Conservation (phyloP, 2,888 invertebrate species). For the Leptinotarsa peninsularis region DNA sequence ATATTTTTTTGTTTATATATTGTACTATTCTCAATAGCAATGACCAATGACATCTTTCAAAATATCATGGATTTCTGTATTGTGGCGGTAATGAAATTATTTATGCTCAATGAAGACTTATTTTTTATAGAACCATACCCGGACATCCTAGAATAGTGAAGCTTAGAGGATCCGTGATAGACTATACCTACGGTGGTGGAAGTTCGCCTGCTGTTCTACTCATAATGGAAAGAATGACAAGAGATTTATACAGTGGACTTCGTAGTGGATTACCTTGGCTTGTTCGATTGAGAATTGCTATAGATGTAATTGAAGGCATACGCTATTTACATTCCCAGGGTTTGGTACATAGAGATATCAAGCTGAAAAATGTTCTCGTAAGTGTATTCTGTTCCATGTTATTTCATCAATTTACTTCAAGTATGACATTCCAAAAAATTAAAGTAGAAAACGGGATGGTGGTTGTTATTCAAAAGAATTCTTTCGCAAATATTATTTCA, state of each 20-base stretch:
- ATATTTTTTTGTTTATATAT: too few relatives aligned
- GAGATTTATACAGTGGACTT: conserved; percentile 84
- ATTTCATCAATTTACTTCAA: not conserved
- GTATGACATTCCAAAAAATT: too few relatives aligned
- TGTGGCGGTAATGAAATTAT: not conserved
- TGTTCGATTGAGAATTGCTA: conserved; percentile 76
- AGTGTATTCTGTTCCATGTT: not conserved
- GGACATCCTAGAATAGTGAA: conserved; percentile 83
- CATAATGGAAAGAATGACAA: conserved; percentile 79
- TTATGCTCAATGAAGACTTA: not conserved
- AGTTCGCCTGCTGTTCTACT: conserved; percentile 81
- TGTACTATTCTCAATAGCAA: too few relatives aligned
- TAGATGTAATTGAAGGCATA: conserved; percentile 88
- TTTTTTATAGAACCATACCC: conserved; percentile 76
- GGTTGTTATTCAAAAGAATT: too few relatives aligned
- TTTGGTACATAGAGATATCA: conserved; percentile 89
- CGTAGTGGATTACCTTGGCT: conserved; percentile 76
- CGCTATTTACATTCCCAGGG: conserved; percentile 90
- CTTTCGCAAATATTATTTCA: too few relatives aligned
- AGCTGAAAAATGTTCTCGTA: conserved; percentile 85
- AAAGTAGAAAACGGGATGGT: too few relatives aligned
- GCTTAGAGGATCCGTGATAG: conserved; percentile 83
- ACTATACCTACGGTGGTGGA: conserved; percentile 79
- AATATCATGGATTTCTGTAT: not conserved
- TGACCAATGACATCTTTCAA: too few relatives aligned